These are phyloP conservation scores for Phorcus lineatus DNA, from an alignment of 2,888 invertebrate genomes.

Conservation along the genomic window DNA sequence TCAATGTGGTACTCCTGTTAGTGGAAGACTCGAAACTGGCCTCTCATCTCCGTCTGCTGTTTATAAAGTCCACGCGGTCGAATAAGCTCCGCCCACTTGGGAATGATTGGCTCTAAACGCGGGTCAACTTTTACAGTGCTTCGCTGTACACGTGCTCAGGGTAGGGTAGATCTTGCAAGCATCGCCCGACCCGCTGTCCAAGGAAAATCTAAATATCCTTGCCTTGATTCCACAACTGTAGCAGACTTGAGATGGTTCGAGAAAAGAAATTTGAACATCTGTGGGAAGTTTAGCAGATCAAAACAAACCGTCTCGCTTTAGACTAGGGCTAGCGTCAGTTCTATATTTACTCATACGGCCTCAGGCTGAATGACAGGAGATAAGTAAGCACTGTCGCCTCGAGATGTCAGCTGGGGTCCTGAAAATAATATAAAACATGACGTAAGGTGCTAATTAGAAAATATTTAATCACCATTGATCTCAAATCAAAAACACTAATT, in stretches of 20 bases:
- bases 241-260: not conserved
- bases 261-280: slow-evolving; percentile 17
- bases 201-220: not conserved
- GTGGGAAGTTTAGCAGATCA: slow-evolving; percentile 5
- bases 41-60: not conserved
- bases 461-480: not conserved
- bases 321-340: not conserved
- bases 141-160: slow-evolving; percentile 14
- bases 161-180: not conserved
- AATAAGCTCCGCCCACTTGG: not conserved
- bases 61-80: slow-evolving; percentile 20
- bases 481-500: not conserved
- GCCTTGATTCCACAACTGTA: not conserved
- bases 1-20: not conserved
- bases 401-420: not conserved
- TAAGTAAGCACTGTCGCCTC: not conserved
- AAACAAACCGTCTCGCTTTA: not conserved
- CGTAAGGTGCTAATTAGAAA: not conserved
- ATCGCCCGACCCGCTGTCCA: not conserved
- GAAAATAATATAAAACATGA: not conserved
- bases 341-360: slow-evolving; percentile 6
- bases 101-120: not conserved
- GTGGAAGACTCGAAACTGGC: slow-evolving; percentile 23
- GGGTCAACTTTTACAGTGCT: slow-evolving; percentile 23
- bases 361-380: not conserved